Evolutionary conservation across 2,113 vertebrate genomes (phyloP).

Genomic region (Dasyornis broadbenti): DNA sequence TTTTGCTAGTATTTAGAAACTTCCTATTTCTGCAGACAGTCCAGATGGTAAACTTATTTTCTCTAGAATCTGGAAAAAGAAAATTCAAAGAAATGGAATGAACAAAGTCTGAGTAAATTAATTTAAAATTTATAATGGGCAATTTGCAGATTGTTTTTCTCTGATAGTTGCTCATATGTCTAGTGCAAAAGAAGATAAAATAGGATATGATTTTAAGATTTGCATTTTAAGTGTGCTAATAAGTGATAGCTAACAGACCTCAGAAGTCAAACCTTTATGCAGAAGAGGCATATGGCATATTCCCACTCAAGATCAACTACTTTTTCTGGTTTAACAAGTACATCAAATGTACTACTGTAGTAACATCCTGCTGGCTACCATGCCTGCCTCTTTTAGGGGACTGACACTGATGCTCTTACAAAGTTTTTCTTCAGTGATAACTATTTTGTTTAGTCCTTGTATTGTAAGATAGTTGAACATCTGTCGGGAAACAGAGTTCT

Average conservation of each 20-base stretch:
- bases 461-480: background rate
- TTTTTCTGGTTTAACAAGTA: background rate
- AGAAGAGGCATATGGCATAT: background rate
- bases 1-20: background rate
- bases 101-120: background rate
- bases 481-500: background rate
- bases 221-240: background rate
- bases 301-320: background rate
- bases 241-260: background rate
- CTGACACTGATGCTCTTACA: accelerated
- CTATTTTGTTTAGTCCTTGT: background rate
- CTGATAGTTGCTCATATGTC: background rate
- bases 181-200: background rate
- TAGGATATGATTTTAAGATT: background rate
- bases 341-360: background rate
- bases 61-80: background rate
- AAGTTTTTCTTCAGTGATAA: background rate
- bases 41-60: background rate
- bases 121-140: background rate
- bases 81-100: background rate
- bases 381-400: background rate
- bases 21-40: background rate
- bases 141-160: background rate
- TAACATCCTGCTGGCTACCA: background rate
- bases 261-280: background rate